Evolutionary conservation across 2,797 vertebrate species (phyloP).

Genomic region (Pteropus rufus): DNA sequence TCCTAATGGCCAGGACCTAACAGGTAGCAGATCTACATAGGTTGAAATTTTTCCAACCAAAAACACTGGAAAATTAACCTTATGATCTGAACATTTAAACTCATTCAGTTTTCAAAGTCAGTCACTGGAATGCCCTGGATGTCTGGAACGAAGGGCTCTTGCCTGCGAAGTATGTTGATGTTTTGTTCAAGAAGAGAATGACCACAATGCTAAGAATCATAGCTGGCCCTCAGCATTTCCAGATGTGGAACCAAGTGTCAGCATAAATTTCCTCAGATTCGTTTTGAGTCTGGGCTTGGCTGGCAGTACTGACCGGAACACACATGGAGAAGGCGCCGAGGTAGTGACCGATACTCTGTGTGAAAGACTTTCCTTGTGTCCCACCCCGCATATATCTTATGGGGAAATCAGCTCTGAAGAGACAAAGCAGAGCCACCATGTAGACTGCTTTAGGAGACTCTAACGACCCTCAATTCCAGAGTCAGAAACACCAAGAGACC

Average conservation of each 20-base stretch:
- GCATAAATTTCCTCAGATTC: conserved; percentile 72
- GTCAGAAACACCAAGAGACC: conserved; percentile 63
- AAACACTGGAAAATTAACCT: background rate
- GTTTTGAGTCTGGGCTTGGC: conserved; percentile 55
- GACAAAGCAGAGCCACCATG: conserved; percentile 68
- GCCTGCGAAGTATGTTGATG: conserved; percentile 72
- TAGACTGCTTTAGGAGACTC: conserved; percentile 59
- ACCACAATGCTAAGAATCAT: conserved; percentile 66
- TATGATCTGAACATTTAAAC: background rate
- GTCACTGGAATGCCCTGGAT: conserved; percentile 48
- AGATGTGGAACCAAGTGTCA: conserved; percentile 76
- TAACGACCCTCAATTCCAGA: conserved; percentile 42
- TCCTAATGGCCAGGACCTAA: background rate
- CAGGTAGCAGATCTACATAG: background rate
- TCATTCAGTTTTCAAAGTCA: background rate
- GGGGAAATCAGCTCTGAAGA: conserved; percentile 71
- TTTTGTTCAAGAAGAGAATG: conserved; percentile 71
- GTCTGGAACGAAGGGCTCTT: conserved; percentile 67
- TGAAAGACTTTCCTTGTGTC: conserved; percentile 70
- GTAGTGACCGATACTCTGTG: conserved; percentile 51
- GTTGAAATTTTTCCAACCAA: background rate
- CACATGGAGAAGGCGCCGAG: conserved; percentile 75
- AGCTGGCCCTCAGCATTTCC: conserved; percentile 79
- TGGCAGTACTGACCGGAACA: conserved; percentile 53
- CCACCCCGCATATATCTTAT: conserved; percentile 63